These are phyloP conservation scores for Aleiodes testaceus DNA, from an alignment of 2,888 invertebrate genomes.

Conservation along the genomic window DNA sequence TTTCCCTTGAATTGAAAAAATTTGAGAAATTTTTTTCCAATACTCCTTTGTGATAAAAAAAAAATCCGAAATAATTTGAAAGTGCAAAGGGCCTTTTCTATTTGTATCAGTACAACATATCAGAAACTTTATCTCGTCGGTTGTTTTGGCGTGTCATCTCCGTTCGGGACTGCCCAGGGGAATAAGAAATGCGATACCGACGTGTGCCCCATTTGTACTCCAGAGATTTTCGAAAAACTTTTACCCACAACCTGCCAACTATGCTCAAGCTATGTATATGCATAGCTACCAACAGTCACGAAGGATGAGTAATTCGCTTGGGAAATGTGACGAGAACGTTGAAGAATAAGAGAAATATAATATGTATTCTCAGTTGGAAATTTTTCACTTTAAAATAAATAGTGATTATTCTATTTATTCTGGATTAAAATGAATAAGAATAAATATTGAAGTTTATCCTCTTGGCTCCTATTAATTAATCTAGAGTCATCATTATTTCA, in stretches of 20 bases:
- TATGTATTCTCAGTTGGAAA: slow-evolving; percentile 2
- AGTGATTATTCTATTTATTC: too few species aligned
- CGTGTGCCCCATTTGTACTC: slow-evolving; percentile 56
- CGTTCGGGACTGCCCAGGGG: slow-evolving; percentile 52
- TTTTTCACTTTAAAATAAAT: neutral
- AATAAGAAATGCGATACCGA: slow-evolving; percentile 62
- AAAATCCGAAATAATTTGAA: too few species aligned
- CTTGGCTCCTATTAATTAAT: neutral
- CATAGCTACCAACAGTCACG: slow-evolving; percentile 2
- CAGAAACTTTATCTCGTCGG: slow-evolving; percentile 41
- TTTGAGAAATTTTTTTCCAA: too few species aligned
- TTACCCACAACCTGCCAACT: slow-evolving; percentile 50
- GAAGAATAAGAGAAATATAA: neutral
- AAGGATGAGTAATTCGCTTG: slow-evolving; percentile 23
- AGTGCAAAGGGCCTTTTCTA: slow-evolving; percentile 29
- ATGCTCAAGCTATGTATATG: slow-evolving; percentile 14
- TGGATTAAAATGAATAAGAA: too few species aligned
- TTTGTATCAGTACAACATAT: slow-evolving; percentile 39
- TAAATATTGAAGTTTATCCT: too few species aligned
- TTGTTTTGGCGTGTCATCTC: slow-evolving; percentile 46
- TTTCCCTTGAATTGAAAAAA: too few species aligned
- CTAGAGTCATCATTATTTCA: slow-evolving; percentile 10
- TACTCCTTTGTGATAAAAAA: too few species aligned
- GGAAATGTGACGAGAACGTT: slow-evolving; percentile 1
- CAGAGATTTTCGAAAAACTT: slow-evolving; percentile 63